These are phyloP conservation scores for Drosophila mimetica DNA, from an alignment of 2,888 invertebrate genomes.

Conservation along the genomic window DNA sequence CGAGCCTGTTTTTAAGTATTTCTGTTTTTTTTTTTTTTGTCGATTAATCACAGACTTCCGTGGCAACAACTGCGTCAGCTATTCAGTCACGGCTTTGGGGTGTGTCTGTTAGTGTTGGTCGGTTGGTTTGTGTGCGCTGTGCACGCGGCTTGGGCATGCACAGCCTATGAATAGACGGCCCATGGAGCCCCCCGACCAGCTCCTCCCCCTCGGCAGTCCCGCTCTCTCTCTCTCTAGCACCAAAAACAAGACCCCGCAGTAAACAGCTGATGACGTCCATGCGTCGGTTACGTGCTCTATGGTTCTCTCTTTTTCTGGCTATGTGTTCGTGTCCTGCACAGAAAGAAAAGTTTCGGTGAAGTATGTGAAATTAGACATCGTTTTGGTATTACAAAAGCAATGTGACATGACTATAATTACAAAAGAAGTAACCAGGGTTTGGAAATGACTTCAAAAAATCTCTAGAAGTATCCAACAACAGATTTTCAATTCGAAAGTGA, in stretches of 20 bases:
- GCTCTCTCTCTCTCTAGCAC: constrained; percentile 27
- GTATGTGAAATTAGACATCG: no score
- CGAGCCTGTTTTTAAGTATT: constrained; percentile 52
- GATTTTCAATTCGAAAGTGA: no score
- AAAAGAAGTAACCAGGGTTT: no score
- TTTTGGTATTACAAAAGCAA: no score
- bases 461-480: no score
- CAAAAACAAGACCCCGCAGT: constrained; percentile 34
- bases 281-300: constrained; percentile 68
- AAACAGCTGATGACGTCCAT: constrained; percentile 77
- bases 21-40: neutral
- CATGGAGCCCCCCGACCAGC: constrained; percentile 39
- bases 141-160: constrained; percentile 73
- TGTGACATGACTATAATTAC: no score
- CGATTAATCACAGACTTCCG: constrained; percentile 77
- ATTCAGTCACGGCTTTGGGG: constrained; percentile 62
- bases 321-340: constrained; percentile 4
- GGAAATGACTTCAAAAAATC: no score
- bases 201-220: neutral
- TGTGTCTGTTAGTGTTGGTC: constrained; percentile 56
- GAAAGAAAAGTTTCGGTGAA: neutral
- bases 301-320: neutral
- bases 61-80: constrained; percentile 76
- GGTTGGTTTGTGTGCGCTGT: constrained; percentile 41
- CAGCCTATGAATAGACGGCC: constrained; percentile 75